Evolutionary conservation across 2,797 vertebrate species (phyloP), one percentile per base, ranked within the genome.

Genomic region (Leucoraja ocellata): DNA sequence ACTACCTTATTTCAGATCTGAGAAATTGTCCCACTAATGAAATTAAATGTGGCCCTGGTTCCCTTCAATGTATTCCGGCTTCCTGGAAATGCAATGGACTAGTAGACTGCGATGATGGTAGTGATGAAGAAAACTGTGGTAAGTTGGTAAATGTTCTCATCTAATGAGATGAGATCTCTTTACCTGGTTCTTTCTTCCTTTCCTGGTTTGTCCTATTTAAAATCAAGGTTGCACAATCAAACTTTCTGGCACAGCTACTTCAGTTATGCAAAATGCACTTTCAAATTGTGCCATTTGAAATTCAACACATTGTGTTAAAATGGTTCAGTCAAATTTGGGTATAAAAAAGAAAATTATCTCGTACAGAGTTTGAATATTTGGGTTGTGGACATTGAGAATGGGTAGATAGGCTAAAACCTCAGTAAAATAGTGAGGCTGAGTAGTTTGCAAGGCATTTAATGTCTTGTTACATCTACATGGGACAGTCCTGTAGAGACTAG

Each of bases 11-110:
- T 74, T 90, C 86, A 92, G 90, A 92, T 10, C 36, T 58, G 90
- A 92, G 23, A 76, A 76, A 4, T 1, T 92, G 90, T 13, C 90
- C 90, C 39, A 54, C 14, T 54, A 68, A 46, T 7, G 71, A 92
- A 76, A n/a, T 92, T n/a, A 92, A 54, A 73, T 92, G 90, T 92
- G 71, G 71, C 21, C 6, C 39, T 76, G 90, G 39, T 25, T 92
- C 58, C 13, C 39, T 58, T 46, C 90, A 58, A 6, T 92, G 90
- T 76, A 92, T 92, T 76, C 90, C 90, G 28, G 36, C 16, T 92
- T 73, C 90, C 32, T 92, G 90, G 90, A 92, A 92, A n/a, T 92
- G 90, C 39, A 92, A 92, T 92, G 71, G 90, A 4, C 23, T 74
- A 14, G 11, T 14, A 13, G 90, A 92, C 71, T 92, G 90, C 16